Percentiles rank a stretch among this genome's conserved stretches.
These are phyloP conservation scores for Nibea albiflora DNA, from an alignment of 2,113 vertebrate genomes.

Conservation along the genomic window DNA sequence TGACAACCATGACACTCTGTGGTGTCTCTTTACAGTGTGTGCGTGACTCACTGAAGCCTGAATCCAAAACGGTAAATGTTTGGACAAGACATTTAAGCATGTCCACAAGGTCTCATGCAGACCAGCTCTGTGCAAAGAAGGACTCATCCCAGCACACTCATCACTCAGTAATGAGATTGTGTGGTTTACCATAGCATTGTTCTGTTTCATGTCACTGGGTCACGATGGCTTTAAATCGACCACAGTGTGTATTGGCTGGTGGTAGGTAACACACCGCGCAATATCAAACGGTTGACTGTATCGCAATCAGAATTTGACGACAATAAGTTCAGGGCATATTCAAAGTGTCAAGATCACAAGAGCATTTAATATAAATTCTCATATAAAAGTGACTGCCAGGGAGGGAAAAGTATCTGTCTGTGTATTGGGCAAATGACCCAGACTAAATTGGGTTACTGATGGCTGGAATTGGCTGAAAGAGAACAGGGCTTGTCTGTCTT, in stretches of 20 bases:
- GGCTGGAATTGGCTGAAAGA: constrained; percentile 30
- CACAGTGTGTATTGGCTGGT: background rate
- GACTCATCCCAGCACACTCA: constrained; percentile 9
- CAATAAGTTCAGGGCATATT: background rate
- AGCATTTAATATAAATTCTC: background rate
- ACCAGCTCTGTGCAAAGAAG: background rate
- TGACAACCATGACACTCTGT: constrained; percentile 18
- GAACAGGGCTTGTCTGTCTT: constrained; percentile 6
- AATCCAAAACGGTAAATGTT: constrained; percentile 56
- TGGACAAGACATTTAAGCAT: constrained; percentile 45
- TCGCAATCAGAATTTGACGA: background rate
- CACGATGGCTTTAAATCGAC: constrained; percentile 7
- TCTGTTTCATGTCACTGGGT: constrained; percentile 12
- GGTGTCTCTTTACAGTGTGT: constrained; percentile 26
- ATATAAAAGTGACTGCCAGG: background rate
- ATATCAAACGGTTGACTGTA: background rate
- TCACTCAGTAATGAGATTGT: constrained; percentile 32
- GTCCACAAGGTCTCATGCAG: constrained; percentile 13
- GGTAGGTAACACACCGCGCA: background rate
- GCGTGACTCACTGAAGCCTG: constrained; percentile 17
- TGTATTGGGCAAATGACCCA: constrained; percentile 30
- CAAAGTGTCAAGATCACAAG: background rate
- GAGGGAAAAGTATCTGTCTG: background rate
- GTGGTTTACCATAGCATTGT: background rate
- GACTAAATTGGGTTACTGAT: constrained; percentile 35